These are phyloP conservation scores for Lysandra coridon DNA, from an alignment of 2,888 invertebrate genomes.

Conservation along the genomic window DNA sequence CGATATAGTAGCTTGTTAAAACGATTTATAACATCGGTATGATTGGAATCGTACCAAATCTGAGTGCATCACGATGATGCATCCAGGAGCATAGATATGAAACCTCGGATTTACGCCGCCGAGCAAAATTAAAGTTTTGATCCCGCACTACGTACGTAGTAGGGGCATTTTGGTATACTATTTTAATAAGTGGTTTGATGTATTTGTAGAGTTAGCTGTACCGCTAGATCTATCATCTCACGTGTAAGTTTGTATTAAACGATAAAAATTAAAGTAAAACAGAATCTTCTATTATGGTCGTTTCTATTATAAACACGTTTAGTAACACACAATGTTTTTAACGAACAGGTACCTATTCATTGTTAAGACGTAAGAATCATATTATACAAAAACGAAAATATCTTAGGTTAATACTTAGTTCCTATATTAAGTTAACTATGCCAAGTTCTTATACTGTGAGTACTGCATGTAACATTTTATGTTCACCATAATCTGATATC, in stretches of 20 bases:
- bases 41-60: slow-evolving; percentile 27
- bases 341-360: too few species aligned
- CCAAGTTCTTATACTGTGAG: not conserved
- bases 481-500: slow-evolving; percentile 11
- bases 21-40: slow-evolving; percentile 27
- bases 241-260: too few species aligned
- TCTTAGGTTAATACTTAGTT: too few species aligned
- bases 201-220: too few species aligned
- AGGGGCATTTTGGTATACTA: slow-evolving; percentile 17
- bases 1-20: slow-evolving; percentile 23
- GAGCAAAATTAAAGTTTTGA: slow-evolving; percentile 42
- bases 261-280: too few species aligned
- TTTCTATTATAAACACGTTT: too few species aligned
- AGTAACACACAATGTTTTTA: too few species aligned
- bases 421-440: not conserved
- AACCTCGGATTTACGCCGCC: slow-evolving; percentile 38
- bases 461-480: not conserved
- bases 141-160: slow-evolving; percentile 34
- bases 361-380: too few species aligned
- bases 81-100: slow-evolving; percentile 31
- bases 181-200: not conserved
- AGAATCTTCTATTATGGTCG: too few species aligned
- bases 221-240: too few species aligned
- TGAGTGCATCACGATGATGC: slow-evolving; percentile 25
- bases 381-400: too few species aligned